Evolutionary conservation across 2,797 vertebrate species (phyloP).

Genomic region (Tangara arthus): DNA sequence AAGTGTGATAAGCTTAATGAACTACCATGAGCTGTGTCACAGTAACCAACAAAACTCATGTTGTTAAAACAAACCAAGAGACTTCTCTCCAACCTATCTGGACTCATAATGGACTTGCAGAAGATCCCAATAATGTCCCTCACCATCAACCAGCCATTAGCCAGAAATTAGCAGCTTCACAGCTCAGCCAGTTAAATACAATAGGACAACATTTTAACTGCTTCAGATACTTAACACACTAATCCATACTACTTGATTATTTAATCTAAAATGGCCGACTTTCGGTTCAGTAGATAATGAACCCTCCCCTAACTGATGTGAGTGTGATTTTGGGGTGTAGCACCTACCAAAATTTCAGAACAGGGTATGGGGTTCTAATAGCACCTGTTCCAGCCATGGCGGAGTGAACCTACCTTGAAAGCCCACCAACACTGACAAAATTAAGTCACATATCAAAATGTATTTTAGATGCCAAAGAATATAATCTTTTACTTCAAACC

Average conservation of each 20-base stretch:
- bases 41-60: background rate
- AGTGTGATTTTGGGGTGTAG: background rate
- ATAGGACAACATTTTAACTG: background rate
- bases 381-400: background rate
- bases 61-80: background rate
- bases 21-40: background rate
- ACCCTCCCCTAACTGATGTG: background rate
- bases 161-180: background rate
- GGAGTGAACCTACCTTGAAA: background rate
- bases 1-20: background rate
- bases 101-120: background rate
- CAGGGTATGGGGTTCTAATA: fast-evolving
- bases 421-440: background rate
- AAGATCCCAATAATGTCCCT: background rate
- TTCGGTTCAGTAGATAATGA: background rate
- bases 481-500: background rate
- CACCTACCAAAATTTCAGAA: background rate
- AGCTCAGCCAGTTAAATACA: background rate
- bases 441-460: background rate
- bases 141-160: background rate
- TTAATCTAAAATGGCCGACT: background rate
- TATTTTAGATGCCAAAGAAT: background rate
- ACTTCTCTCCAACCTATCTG: background rate
- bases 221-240: background rate
- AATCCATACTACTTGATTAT: background rate